Base-by-base conservation (phyloP, 2,113 vertebrate species). In the Bubo bubo region DNA sequence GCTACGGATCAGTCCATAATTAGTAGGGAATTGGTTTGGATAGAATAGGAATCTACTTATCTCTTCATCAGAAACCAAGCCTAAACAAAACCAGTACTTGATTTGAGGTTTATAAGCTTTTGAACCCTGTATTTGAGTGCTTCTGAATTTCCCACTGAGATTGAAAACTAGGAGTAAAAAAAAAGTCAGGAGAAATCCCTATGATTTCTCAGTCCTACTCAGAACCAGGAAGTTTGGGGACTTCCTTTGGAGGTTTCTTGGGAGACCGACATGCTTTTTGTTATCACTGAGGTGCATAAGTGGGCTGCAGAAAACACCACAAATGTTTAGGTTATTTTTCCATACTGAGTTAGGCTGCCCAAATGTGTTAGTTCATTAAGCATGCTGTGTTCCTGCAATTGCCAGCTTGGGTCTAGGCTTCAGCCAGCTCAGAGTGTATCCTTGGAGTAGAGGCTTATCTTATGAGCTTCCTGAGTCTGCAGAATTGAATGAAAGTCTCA, bases 401-500 rank as follows among this genome's bases (percentile, higher is more conserved):
- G 63, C 81, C 82, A 92, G 71, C 26, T 45, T 4, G 3, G 37
- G 85, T 47, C 66, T 5, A 5, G 71, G 60, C 73, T 81, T 43
- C 35, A 35, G 77, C n/a, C 62, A 26, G 74, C 35, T 76, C 13
- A 0, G 35, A 96, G 88, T 1, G 21, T 93, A 67, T 39, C 93
- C 87, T 87, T 16, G 4, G 81, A 91, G 90, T 70, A 58, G 45
- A 90, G 62, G 27, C 96, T 97, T 97, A 97, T 97, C 96, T 96
- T 1, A 0, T 49, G 90, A 91, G 96, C 93, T 97, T 97, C 96
- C 96, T 97, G 96, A 90, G 96, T 95, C 95, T 97, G 93, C 77
- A 94, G 87, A 90, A 96, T 96, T 96, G 93, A 97, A 97, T 97
- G 95, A 96, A 96, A 93, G 95, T 97, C 96, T 96, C 93, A 96